Conservation (phyloP, 2,888 invertebrate species). For the Clostera curtula region DNA sequence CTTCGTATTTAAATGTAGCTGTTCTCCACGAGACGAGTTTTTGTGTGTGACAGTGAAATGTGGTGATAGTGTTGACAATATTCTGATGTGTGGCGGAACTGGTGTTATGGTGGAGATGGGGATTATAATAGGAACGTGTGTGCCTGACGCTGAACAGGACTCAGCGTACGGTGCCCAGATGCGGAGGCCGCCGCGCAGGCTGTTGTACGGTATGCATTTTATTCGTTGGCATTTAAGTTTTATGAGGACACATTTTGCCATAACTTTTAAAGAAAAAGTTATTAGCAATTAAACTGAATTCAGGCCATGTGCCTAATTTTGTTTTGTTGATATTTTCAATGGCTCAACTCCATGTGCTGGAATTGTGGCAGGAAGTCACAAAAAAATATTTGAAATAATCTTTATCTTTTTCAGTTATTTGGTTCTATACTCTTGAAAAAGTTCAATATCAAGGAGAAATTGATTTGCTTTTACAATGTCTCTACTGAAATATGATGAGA, state of each 20-base stretch:
- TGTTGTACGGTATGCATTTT: slow-evolving; percentile 54
- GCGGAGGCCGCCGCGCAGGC: slow-evolving; percentile 57
- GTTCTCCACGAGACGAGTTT: slow-evolving; percentile 4
- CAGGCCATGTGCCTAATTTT: too few relatives aligned
- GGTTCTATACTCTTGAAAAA: too few relatives aligned
- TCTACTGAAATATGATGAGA: too few relatives aligned
- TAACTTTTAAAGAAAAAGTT: too few relatives aligned
- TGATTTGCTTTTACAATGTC: too few relatives aligned
- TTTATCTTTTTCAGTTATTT: too few relatives aligned
- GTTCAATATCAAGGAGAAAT: too few relatives aligned
- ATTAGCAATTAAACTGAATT: too few relatives aligned
- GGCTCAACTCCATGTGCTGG: too few relatives aligned
- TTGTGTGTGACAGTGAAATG: slow-evolving; percentile 15
- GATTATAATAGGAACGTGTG: slow-evolving; percentile 82
- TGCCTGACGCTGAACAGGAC: slow-evolving; percentile 79
- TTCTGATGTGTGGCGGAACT: slow-evolving; percentile 28
- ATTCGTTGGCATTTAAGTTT: not conserved
- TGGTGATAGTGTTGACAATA: slow-evolving; percentile 26
- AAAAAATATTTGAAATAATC: too few relatives aligned
- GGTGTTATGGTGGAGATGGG: slow-evolving; percentile 73
- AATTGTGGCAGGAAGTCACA: too few relatives aligned
- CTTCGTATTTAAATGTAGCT: not conserved
- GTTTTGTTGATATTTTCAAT: too few relatives aligned
- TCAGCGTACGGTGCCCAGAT: slow-evolving; percentile 60
- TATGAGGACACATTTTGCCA: not conserved